phyloP scores from a whole-genome alignment of 2,797 vertebrate species.

The Gastrophryne carolinensis region DNA sequence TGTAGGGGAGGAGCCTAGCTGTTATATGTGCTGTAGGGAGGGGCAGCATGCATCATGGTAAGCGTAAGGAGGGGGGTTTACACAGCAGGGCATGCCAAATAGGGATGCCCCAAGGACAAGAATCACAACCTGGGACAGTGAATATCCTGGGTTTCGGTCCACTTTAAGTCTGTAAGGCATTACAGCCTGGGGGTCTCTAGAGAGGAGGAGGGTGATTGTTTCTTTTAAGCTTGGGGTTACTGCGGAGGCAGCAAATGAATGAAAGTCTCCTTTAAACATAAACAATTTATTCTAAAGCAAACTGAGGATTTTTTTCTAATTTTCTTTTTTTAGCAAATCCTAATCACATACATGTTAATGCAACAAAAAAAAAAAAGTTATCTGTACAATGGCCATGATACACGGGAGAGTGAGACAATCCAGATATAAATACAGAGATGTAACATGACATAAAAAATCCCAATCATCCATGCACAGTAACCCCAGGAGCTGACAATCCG shows the following conservation, averaged over 20 bases:
- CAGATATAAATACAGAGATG: constrained; percentile 92
- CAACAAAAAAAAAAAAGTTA: constrained; percentile 19
- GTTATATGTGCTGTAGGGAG: too few relatives aligned
- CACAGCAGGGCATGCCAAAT: too few relatives aligned
- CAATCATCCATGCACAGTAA: constrained; percentile 80
- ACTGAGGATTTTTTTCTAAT: constrained; percentile 72
- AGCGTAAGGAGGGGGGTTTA: too few relatives aligned
- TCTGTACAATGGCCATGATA: constrained; percentile 91
- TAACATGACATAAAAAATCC: constrained; percentile 79
- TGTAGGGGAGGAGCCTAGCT: too few relatives aligned
- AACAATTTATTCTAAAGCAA: constrained; percentile 88
- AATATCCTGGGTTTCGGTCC: too few relatives aligned
- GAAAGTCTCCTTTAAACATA: constrained; percentile 50
- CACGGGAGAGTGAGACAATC: constrained; percentile 81
- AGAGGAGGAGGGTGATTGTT: too few relatives aligned
- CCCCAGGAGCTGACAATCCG: constrained; percentile 60
- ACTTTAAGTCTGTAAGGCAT: not conserved
- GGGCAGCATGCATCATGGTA: too few relatives aligned
- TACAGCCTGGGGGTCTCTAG: not conserved
- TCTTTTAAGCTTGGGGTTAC: too few relatives aligned
- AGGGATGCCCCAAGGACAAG: too few relatives aligned
- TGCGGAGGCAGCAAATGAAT: not conserved
- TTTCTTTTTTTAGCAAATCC: constrained; percentile 88
- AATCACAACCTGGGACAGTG: too few relatives aligned
- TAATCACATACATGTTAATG: constrained; percentile 87